These are phyloP conservation scores for Sebastes matsubarae DNA, from an alignment of 2,797 vertebrate species.

Conservation along the genomic window DNA sequence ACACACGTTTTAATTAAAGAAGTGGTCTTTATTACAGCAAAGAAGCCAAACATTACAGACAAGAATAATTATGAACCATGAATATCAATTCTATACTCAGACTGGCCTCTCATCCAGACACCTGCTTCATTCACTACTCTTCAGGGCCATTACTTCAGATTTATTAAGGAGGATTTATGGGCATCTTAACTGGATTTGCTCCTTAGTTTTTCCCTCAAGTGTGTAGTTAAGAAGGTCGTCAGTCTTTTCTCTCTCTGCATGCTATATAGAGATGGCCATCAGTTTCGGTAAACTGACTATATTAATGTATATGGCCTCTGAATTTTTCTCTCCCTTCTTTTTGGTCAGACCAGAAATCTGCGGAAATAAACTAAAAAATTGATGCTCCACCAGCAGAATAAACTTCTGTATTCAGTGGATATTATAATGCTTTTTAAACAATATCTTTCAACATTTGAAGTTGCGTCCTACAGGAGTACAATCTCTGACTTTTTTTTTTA, in stretches of 20 bases:
- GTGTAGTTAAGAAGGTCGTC: not conserved
- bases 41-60: conserved; percentile 83
- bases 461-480: conserved; percentile 50
- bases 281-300: not conserved
- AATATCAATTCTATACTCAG: conserved; percentile 58
- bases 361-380: conserved; percentile 23
- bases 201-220: not conserved
- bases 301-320: conserved; percentile 2
- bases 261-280: conserved; percentile 13
- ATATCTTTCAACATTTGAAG: conserved; percentile 33
- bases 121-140: conserved; percentile 47
- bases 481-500: conserved; percentile 54
- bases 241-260: conserved; percentile 24
- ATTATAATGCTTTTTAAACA: conserved; percentile 31
- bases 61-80: conserved; percentile 77
- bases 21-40: conserved; percentile 82
- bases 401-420: conserved; percentile 35
- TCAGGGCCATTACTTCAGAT: conserved; percentile 45
- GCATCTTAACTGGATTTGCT: not conserved
- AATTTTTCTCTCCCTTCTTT: conserved; percentile 27
- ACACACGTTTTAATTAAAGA: conserved; percentile 64
- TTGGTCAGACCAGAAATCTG: conserved; percentile 43
- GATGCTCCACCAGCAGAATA: conserved; percentile 36
- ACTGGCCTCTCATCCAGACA: conserved; percentile 56
- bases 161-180: not conserved